phyloP scores from a whole-genome alignment of 2,113 vertebrate species.

The Heteronetta atricapilla region DNA sequence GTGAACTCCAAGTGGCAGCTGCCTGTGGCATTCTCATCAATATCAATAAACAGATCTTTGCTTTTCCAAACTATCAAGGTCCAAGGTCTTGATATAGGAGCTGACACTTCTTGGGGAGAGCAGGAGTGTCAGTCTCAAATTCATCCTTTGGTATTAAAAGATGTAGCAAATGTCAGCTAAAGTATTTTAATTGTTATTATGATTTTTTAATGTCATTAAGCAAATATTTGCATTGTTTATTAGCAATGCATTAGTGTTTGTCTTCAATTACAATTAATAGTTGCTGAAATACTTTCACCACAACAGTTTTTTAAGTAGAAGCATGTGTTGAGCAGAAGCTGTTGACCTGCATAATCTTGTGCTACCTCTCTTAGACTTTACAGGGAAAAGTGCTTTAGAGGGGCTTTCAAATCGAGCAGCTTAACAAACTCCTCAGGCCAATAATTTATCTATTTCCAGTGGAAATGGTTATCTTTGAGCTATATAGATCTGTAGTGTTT shows the following conservation, averaged over 20 bases:
- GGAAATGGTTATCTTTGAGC: background rate
- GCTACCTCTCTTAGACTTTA: background rate
- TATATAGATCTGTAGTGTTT: rapidly evolving
- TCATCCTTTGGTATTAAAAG: background rate
- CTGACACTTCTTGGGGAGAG: background rate
- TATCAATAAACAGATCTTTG: background rate
- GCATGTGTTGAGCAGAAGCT: background rate
- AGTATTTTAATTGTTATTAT: background rate
- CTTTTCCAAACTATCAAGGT: background rate
- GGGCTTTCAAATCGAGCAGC: background rate
- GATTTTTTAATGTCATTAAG: background rate
- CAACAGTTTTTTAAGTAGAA: background rate
- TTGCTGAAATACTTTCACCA: background rate
- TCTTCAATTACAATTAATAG: background rate
- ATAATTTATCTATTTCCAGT: background rate
- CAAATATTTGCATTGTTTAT: background rate
- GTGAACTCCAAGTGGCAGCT: background rate
- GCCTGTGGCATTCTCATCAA: background rate
- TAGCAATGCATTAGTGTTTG: background rate
- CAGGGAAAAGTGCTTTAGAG: background rate
- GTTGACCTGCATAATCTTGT: background rate
- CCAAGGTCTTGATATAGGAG: background rate
- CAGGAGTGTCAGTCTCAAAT: background rate
- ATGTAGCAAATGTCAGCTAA: background rate
- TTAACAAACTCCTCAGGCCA: background rate